phyloP scores from a whole-genome alignment of 2,888 invertebrate species.

The Zhengitettix transpicula region DNA sequence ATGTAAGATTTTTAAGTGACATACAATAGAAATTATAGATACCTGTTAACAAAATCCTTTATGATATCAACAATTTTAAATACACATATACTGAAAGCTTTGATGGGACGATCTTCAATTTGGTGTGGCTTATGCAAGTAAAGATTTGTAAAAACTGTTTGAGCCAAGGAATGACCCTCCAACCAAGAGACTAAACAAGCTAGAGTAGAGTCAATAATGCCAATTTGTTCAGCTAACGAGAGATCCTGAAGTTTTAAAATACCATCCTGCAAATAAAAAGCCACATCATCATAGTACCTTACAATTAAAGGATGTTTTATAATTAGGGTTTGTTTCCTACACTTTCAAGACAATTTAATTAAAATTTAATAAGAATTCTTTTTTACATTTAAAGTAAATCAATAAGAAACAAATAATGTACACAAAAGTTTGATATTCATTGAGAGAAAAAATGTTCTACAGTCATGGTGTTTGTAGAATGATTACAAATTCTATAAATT shows the following conservation, averaged over 20 bases:
- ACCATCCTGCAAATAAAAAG: slow-evolving; percentile 40
- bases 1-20: too few relatives aligned
- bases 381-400: too few relatives aligned
- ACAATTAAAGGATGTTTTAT: too few relatives aligned
- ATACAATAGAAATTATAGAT: slow-evolving; percentile 22
- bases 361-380: too few relatives aligned
- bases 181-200: slow-evolving; percentile 94
- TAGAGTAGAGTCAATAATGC: slow-evolving; percentile 84
- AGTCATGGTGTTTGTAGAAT: too few relatives aligned
- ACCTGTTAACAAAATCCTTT: slow-evolving; percentile 76
- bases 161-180: slow-evolving; percentile 90
- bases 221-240: slow-evolving; percentile 65
- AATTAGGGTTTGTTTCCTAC: too few relatives aligned
- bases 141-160: slow-evolving; percentile 92
- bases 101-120: slow-evolving; percentile 66
- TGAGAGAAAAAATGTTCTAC: too few relatives aligned
- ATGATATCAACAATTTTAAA: slow-evolving; percentile 82
- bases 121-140: slow-evolving; percentile 82
- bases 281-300: neutral
- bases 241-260: slow-evolving; percentile 61
- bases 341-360: too few relatives aligned
- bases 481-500: too few relatives aligned
- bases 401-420: too few relatives aligned
- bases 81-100: slow-evolving; percentile 71
- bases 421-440: too few relatives aligned